Evolutionary conservation across 2,888 invertebrate species (phyloP).

Genomic region (Lochmaea crataegi): DNA sequence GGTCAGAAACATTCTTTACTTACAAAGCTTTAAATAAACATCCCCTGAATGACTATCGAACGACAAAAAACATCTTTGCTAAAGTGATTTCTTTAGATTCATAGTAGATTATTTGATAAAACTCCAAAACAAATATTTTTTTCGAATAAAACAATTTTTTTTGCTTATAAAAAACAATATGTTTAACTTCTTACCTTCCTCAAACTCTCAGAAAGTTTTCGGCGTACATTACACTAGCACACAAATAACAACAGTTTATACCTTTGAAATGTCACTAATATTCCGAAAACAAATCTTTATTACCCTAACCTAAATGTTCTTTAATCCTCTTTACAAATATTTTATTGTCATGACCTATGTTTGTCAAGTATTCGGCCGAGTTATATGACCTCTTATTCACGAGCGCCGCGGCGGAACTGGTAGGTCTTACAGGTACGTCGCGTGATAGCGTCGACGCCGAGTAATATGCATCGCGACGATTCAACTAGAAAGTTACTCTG

Average conservation of each 20-base stretch:
- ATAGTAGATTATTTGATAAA: too few species aligned
- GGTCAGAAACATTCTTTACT: too few species aligned
- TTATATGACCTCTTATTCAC: slow-evolving; percentile 47
- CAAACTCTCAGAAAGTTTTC: not conserved
- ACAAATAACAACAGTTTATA: not conserved
- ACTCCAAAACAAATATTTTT: too few species aligned
- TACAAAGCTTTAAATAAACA: too few species aligned
- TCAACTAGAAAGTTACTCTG: slow-evolving; percentile 35
- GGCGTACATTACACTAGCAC: not conserved
- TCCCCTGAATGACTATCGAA: too few species aligned
- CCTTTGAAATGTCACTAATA: not conserved
- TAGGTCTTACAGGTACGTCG: slow-evolving; percentile 47
- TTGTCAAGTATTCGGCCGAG: slow-evolving; percentile 23
- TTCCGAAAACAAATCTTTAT: not conserved
- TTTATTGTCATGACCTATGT: not conserved
- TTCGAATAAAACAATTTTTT: too few species aligned
- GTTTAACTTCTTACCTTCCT: not conserved
- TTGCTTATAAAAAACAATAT: too few species aligned
- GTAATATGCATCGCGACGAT: slow-evolving; percentile 43
- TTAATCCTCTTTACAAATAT: not conserved
- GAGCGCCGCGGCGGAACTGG: slow-evolving; percentile 52
- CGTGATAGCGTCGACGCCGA: slow-evolving; percentile 51
- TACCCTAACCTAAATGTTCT: not conserved
- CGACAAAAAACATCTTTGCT: too few species aligned
- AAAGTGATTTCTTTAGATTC: too few species aligned